Evolutionary conservation across 2,797 vertebrate genomes (phyloP).

Genomic region (Cygnus olor): DNA sequence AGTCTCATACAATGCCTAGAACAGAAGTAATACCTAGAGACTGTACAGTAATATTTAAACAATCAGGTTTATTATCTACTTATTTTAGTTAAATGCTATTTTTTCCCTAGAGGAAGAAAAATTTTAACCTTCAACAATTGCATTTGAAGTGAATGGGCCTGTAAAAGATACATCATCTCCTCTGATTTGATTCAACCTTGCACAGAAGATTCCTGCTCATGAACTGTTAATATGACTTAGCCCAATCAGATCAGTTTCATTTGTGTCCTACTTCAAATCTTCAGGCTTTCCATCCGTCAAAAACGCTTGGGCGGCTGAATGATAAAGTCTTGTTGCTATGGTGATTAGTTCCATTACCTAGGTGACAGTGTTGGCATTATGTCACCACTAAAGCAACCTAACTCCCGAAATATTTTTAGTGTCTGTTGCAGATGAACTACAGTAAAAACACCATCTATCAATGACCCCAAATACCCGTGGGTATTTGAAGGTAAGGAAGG

Average conservation of each 20-base stretch:
- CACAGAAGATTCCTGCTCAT: slow-evolving; percentile 48
- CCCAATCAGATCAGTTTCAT: slow-evolving; percentile 47
- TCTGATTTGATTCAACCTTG: slow-evolving; percentile 39
- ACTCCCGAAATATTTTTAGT: slow-evolving; percentile 69
- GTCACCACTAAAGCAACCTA: slow-evolving; percentile 72
- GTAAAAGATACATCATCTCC: neutral
- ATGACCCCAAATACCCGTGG: neutral
- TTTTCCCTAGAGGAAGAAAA: slow-evolving; percentile 16
- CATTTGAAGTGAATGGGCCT: slow-evolving; percentile 41
- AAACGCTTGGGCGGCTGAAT: slow-evolving; percentile 62
- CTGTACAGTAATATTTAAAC: slow-evolving; percentile 14
- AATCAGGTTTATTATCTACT: slow-evolving; percentile 26
- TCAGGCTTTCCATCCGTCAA: slow-evolving; percentile 73
- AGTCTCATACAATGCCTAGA: neutral
- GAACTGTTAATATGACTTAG: slow-evolving; percentile 56
- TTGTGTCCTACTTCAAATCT: slow-evolving; percentile 71
- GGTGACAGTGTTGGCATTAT: slow-evolving; percentile 77
- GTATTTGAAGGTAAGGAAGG: neutral
- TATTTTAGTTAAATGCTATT: slow-evolving; percentile 54
- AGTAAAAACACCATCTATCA: slow-evolving; percentile 27
- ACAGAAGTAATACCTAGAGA: neutral
- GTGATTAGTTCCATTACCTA: slow-evolving; percentile 81
- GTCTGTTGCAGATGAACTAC: slow-evolving; percentile 35
- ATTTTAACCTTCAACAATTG: slow-evolving; percentile 44
- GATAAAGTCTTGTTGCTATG: slow-evolving; percentile 80